A percentile compares a stretch with the other conserved stretches of the same genome.
phyloP scores from a whole-genome alignment of 2,113 vertebrate genomes.

The Chamaea fasciata region DNA sequence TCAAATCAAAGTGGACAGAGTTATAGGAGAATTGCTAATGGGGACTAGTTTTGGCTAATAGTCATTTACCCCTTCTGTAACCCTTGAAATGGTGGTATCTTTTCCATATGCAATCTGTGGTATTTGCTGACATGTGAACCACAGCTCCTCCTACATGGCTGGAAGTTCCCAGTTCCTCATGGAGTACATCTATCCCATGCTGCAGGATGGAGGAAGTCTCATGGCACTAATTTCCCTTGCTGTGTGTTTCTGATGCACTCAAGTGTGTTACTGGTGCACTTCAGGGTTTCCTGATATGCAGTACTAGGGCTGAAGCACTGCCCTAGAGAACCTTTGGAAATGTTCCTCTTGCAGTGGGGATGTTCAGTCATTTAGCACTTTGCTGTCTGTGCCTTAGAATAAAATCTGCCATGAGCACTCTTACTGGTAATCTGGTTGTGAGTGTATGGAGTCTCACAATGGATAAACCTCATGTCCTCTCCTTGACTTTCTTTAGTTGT shows the following conservation, averaged over 20 bases:
- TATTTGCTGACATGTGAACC: not conserved
- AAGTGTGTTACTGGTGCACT: not conserved
- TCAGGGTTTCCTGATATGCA: not conserved
- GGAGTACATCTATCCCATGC: not conserved
- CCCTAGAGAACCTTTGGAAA: not conserved
- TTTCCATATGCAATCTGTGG: not conserved
- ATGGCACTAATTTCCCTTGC: accelerated
- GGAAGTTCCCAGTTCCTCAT: not conserved
- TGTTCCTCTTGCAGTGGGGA: not conserved
- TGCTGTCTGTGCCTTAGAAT: not conserved
- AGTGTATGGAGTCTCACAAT: not conserved
- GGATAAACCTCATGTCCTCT: not conserved
- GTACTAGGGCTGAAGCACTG: not conserved
- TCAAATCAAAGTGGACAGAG: not conserved
- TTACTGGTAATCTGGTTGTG: not conserved
- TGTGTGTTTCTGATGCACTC: not conserved
- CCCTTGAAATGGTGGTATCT: not conserved
- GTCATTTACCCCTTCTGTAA: not conserved
- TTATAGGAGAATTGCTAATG: not conserved
- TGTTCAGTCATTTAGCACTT: not conserved
- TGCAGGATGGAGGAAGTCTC: not conserved
- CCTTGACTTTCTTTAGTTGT: not conserved
- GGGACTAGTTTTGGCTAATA: not conserved
- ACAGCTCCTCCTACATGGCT: accelerated
- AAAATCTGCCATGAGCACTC: not conserved